Percentiles rank a stretch among this genome's conserved stretches.
phyloP scores from a whole-genome alignment of 2,113 vertebrate genomes.

The Cairina moschata region DNA sequence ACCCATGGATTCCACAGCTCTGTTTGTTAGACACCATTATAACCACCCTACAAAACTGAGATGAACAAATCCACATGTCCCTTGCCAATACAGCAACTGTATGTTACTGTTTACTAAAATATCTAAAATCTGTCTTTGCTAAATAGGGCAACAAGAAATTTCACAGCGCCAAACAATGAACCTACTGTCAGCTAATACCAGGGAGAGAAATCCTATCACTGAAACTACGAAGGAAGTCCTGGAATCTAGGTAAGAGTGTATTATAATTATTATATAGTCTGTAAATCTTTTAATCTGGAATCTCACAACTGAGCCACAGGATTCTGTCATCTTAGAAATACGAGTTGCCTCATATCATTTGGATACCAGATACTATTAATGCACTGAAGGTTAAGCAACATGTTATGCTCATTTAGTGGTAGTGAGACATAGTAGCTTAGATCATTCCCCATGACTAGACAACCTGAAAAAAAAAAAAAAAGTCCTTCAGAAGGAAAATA shows the following conservation, averaged over 20 bases:
- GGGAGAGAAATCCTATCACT: background rate
- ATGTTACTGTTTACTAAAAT: background rate
- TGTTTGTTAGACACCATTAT: background rate
- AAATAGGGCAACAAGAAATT: background rate
- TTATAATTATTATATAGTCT: background rate
- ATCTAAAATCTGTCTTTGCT: background rate
- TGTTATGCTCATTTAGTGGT: background rate
- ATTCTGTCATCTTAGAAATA: background rate
- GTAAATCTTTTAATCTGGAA: slow-evolving; percentile 22
- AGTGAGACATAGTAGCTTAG: background rate
- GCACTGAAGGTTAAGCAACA: background rate
- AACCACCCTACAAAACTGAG: background rate
- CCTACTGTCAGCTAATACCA: background rate
- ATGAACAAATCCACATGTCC: background rate
- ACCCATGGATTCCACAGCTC: background rate
- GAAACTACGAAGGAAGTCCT: background rate
- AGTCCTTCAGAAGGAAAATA: background rate
- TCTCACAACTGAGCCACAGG: background rate
- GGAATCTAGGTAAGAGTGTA: background rate
- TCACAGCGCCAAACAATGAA: background rate
- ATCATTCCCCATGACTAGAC: background rate
- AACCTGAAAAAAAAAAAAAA: background rate
- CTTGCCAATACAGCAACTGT: background rate
- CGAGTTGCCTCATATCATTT: background rate
- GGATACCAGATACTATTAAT: background rate